Percentiles rank a stretch among this genome's conserved stretches.
Evolutionary conservation across 30 jellyfish, hydroid and myxozoan species (phyloP).

Genomic region (Clytia hemisphaerica): DNA sequence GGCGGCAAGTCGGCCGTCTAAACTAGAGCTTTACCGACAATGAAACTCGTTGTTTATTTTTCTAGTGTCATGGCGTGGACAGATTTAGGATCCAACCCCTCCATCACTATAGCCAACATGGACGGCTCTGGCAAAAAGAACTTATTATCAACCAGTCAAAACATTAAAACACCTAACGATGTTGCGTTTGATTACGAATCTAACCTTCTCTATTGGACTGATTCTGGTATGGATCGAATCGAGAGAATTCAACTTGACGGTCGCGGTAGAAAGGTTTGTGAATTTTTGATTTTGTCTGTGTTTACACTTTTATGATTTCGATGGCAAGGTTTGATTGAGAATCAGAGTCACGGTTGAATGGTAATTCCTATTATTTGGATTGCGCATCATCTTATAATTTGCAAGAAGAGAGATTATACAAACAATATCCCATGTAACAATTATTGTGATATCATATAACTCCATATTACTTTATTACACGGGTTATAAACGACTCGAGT

Average conservation of each 20-base stretch:
- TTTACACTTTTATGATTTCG: too few species aligned
- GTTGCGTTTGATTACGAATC: constrained; percentile 53
- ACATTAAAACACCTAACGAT: constrained; percentile 74
- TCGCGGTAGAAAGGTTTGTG: constrained; percentile 53
- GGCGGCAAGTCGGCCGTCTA: too few species aligned
- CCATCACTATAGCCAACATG: constrained; percentile 63
- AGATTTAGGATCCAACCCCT: constrained; percentile 69
- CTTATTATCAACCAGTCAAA: constrained; percentile 26
- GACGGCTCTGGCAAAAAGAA: constrained; percentile 53
- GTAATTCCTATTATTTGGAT: too few species aligned
- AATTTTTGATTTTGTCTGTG: background rate
- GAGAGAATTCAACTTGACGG: constrained; percentile 66
- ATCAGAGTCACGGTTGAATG: too few species aligned
- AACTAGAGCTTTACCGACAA: too few species aligned
- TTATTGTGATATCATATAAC: too few species aligned
- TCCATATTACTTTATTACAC: too few species aligned
- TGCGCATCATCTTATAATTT: too few species aligned
- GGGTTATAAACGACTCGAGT: too few species aligned
- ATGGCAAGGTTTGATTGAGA: too few species aligned
- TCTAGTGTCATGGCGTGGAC: constrained; percentile 87
- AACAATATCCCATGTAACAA: too few species aligned
- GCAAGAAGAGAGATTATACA: too few species aligned
- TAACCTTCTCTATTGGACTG: constrained; percentile 67
- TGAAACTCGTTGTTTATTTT: background rate
- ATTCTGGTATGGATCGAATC: constrained; percentile 66